Base-by-base conservation (phyloP, 2,888 invertebrate species). In the Caenorhabditis parvicauda region DNA sequence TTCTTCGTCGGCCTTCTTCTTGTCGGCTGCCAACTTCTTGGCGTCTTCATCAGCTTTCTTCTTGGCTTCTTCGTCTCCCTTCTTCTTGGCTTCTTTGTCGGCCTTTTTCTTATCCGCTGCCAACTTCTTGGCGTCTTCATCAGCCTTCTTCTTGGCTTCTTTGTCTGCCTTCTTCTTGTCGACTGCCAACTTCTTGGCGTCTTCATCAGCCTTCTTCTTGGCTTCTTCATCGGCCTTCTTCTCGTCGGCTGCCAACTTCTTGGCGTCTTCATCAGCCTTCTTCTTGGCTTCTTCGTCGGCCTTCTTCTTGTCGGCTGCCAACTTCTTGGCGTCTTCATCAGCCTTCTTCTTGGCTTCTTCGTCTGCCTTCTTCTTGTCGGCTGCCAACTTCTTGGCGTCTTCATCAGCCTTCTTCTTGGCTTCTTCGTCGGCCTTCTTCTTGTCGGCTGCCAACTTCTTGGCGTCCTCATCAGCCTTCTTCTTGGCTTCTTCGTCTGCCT, bases 241-340 rank as follows among this genome's bases (percentile, higher is more conserved):
- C 53, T 52, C 60, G 5, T 60, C 60, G 2, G 60, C 58, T 2
- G 43, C 29, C 6, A 17, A 2, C 12, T 7, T 45, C 35, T 56
- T 39, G 4, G 43, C 43, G 21, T 57, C 59, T n/a, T 49, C 50
- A 14, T 48, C 41, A 2, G 24, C 2, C 37, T 58, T 45, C 35
- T 3, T 29, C 5, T 9, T 59, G 22, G 28, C 28, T 25, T 54
- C 38, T 6, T 14, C 58, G 3, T 35, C 54, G 24, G 14, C n/a
- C 58, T 29, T 17, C n/a, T 24, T 46, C 27, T 59, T 19, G 14
- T 21, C 57, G 2, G 59, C 59, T 2, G 38, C 24, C 17, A 32
- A n/a, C 32, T 57, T 59, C 47, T 47, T 47, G 6, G 28, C 59
- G n/a, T n/a, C n/a, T 38, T 61, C 57, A 6, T 14, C 35, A 6